Evolutionary conservation across 2,888 invertebrate species (phyloP).

Genomic region (Apotomis capreana): DNA sequence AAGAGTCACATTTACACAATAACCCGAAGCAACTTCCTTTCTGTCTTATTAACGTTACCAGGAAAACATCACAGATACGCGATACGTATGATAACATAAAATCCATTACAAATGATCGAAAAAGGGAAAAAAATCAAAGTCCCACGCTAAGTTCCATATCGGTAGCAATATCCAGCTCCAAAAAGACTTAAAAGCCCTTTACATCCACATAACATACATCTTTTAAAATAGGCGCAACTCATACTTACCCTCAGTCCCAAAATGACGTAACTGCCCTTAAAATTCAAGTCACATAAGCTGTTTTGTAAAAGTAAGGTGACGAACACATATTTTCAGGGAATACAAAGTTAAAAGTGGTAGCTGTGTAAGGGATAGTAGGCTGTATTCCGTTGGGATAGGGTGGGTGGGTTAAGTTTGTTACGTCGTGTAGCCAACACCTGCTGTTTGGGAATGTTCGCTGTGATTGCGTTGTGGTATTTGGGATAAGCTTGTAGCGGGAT

Average conservation of each 20-base stretch:
- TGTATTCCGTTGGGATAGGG: slow-evolving; percentile 12
- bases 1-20: neutral
- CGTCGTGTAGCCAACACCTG: slow-evolving; percentile 64
- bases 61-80: slow-evolving; percentile 23
- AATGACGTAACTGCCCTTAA: neutral
- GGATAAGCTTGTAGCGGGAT: slow-evolving; percentile 1
- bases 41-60: neutral
- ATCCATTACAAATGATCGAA: slow-evolving; percentile 39
- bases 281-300: neutral
- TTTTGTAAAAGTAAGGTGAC: neutral
- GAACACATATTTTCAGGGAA: slow-evolving; percentile 24
- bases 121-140: slow-evolving; percentile 31
- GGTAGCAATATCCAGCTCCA: neutral
- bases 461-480: slow-evolving; percentile 20
- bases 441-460: slow-evolving; percentile 66
- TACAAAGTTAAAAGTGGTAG: slow-evolving; percentile 1
- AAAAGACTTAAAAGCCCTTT: neutral
- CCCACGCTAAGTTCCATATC: slow-evolving; percentile 30
- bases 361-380: neutral
- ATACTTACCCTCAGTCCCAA: neutral
- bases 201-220: neutral
- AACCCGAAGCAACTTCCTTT: neutral
- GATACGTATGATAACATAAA: slow-evolving; percentile 35
- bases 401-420: slow-evolving; percentile 13
- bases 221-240: neutral